Conservation (phyloP, 2,888 invertebrate genomes). For the Sylvicola cinctus region DNA sequence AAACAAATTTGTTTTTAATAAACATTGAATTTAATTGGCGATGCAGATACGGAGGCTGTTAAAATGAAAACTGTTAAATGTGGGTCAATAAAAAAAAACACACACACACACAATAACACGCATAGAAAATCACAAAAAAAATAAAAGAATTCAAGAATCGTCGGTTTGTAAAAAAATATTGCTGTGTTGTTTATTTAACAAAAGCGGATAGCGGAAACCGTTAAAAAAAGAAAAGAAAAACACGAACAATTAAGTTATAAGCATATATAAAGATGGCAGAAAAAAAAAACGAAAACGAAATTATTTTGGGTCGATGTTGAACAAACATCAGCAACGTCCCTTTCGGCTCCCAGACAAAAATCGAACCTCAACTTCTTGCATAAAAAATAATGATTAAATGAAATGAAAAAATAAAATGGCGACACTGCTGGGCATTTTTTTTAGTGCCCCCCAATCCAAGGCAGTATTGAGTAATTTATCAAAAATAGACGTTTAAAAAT, state of each 20-base stretch:
- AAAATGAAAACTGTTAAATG: no score
- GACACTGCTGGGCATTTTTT: no score
- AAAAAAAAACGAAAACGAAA: conserved; percentile 3
- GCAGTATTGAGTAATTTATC: no score
- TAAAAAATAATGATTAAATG: conserved; percentile 9
- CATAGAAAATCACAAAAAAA: no score
- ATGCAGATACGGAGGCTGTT: no score
- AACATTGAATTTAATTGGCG: neutral
- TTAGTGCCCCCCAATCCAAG: no score
- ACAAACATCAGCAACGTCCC: conserved; percentile 16
- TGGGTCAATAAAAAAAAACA: no score
- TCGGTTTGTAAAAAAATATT: neutral
- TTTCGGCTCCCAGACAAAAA: conserved; percentile 28
- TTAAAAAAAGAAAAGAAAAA: conserved; percentile 1
- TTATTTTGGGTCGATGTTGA: neutral
- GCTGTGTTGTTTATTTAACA: neutral
- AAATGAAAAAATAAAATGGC: neutral
- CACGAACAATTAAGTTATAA: neutral
- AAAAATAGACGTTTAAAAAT: no score
- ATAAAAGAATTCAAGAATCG: no score
- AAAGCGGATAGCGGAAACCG: neutral
- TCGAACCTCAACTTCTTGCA: conserved; percentile 29
- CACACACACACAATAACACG: no score
- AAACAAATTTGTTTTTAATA: neutral
- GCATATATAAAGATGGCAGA: neutral